A percentile compares a stretch with the other conserved stretches of the same genome.
Conservation (phyloP, 2,888 invertebrate species). For the Mongoloraphidia duomilia region DNA sequence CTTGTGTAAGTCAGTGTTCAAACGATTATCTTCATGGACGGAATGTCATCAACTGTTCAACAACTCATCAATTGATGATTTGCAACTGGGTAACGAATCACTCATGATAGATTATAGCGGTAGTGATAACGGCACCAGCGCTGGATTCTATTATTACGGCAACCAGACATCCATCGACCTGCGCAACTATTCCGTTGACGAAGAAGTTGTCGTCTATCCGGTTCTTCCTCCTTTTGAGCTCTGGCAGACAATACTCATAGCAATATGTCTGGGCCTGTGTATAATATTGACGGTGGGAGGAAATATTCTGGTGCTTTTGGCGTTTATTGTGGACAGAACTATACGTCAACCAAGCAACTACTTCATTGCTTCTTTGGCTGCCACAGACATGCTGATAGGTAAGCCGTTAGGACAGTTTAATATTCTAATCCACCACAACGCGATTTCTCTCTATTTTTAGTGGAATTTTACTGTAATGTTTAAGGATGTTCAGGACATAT, state of each 20-base stretch:
- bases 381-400: slow-evolving; percentile 94
- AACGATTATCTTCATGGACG: slow-evolving; percentile 39
- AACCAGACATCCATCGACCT: neutral
- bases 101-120: neutral
- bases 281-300: slow-evolving; percentile 88
- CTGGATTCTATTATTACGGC: neutral
- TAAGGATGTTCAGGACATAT: too few relatives aligned
- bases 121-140: slow-evolving; percentile 3
- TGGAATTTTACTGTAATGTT: too few relatives aligned
- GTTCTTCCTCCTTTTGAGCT: slow-evolving; percentile 74
- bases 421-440: too few relatives aligned
- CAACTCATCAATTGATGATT: slow-evolving; percentile 17
- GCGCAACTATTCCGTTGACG: slow-evolving; percentile 1
- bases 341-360: slow-evolving; percentile 97
- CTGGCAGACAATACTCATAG: slow-evolving; percentile 83
- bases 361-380: slow-evolving; percentile 96
- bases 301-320: slow-evolving; percentile 86
- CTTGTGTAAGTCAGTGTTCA: slow-evolving; percentile 51
- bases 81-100: too few relatives aligned
- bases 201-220: slow-evolving; percentile 26
- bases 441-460: too few relatives aligned
- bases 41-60: slow-evolving; percentile 45
- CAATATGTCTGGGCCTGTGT: slow-evolving; percentile 71
- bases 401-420: slow-evolving; percentile 19
- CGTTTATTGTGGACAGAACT: slow-evolving; percentile 86